Evolutionary conservation across 2,888 invertebrate species (phyloP), one percentile per base, ranked within the genome.

Genomic region (Sinodicranocentrus sp.): DNA sequence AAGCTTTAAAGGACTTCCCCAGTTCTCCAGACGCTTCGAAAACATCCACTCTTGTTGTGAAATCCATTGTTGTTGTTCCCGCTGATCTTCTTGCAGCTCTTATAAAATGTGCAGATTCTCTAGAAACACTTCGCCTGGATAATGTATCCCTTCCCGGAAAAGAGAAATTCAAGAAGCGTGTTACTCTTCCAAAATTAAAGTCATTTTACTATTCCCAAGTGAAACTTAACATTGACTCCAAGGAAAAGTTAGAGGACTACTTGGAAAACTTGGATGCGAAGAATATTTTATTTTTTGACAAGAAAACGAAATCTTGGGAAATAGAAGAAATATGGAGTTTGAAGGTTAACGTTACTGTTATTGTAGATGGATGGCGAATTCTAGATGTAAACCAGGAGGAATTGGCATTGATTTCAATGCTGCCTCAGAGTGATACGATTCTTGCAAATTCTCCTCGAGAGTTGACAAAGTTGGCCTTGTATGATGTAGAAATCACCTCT

Each of bases 381-480:
- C 48, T 82, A 8, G 82, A 82, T 63, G 59, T 82, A 0, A 82
- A 82, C 67, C 68, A 70, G 1, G 82, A 82, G n/a, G 82, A 82
- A 17, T 1, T 76, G 52, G 23, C 70, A 8, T 28, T 82, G 6
- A 52, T 33, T 10, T 61, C 28, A 8, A 82, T 82, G 82, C 76
- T 82, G 8, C 76, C 82, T 1, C 43, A 33, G 33, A 72, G 70
- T 23, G 82, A 82, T 5, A 17, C 48, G 25, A 75, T 82, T 70
- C 33, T 82, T 3, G 44, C 59, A 10, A 76, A 70, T 52, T 25
- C 75, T 43, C 82, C 82, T 1, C 26, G 61, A 25, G 82, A 82
- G 13, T 39, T 82, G 70, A 63, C 82, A 0, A 68, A 63, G 21
- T 13, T 82, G 61, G 82, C 82, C 0, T 70, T 82, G 63, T 82